Evolutionary conservation across 2,113 vertebrate genomes (phyloP), one percentile per base, ranked within the genome.

Genomic region (Chionodraco myersi): DNA sequence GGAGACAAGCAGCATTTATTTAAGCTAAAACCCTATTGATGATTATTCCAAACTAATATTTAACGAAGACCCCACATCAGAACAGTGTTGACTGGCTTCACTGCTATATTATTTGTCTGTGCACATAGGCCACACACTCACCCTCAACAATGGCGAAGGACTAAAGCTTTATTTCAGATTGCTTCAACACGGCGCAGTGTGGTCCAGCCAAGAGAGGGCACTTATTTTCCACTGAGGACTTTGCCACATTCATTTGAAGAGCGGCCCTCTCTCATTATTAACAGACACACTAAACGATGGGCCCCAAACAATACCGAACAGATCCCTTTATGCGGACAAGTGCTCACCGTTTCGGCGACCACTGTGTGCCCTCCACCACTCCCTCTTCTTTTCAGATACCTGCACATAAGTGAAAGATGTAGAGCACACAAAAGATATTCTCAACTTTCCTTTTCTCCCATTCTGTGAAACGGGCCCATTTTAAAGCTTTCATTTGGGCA

Each of bases 261-360:
- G 92, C 89, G 75, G 92, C 78, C 84, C 89, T 92, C 81, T 86
- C 92, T 94, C 94, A 94, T 94, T 94, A 94, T 95, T 91, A 94
- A 93, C 84, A 89, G 93, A 94, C 93, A 94, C 86, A 91, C 91
- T 93, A 93, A 94, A 94, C 83, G 85, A 93, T 91, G 90, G 92
- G 87, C 80, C 86, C 88, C 79, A 83, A 90, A 95, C 94, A 95
- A 94, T 95, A 84, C 84, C 72, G 83, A 85, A 93, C 90, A 87
- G 94, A 93, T 91, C 93, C 90, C 91, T 95, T 95, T 95, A 95
- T 95, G 82, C 72, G 57, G 84, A 93, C 92, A 92, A 95, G 94
- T 94, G 88, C 93, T 92, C 91, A 90, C 77, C 80, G 74, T 93
- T 91, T 92, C 87, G 76, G 90, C 80, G 34, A 80, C 88, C 87